These are phyloP conservation scores for Drosophila ananassae DNA, from an alignment of 1,140 invertebrate species.

Conservation along the genomic window DNA sequence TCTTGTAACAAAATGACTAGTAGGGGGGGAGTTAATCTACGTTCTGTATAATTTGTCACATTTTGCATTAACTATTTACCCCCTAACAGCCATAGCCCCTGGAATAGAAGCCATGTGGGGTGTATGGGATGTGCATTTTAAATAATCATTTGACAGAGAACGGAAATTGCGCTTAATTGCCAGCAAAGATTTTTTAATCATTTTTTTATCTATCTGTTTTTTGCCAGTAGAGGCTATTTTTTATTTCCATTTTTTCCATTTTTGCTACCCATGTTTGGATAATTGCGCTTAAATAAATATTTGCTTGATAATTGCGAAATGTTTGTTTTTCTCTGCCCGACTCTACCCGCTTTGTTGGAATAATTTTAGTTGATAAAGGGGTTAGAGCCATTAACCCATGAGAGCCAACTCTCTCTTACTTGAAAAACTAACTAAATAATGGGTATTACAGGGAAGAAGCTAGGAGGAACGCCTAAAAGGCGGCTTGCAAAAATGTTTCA, in stretches of 20 bases:
- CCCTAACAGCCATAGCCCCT: not conserved
- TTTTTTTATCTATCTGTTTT: constrained; percentile 16
- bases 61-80: constrained; percentile 28
- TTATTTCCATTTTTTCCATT: not conserved
- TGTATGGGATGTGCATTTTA: constrained; percentile 43
- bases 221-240: too few relatives aligned
- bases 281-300: constrained; percentile 56
- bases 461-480: constrained; percentile 67
- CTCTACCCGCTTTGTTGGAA: constrained; percentile 4
- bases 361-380: constrained; percentile 12
- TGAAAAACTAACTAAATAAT: too few relatives aligned
- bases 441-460: too few relatives aligned
- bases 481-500: constrained; percentile 63
- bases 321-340: constrained; percentile 15
- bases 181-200: constrained; percentile 48
- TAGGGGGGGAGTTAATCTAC: not conserved
- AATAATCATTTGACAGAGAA: constrained; percentile 49
- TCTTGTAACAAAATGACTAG: constrained; percentile 30
- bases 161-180: constrained; percentile 73
- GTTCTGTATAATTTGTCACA: constrained; percentile 41
- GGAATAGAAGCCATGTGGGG: not conserved
- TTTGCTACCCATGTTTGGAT: constrained; percentile 14
- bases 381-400: not conserved
- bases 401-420: not conserved
- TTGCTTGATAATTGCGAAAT: constrained; percentile 36